Conservation (phyloP, 2,888 invertebrate genomes). For the Phragmatobia fuliginosa region DNA sequence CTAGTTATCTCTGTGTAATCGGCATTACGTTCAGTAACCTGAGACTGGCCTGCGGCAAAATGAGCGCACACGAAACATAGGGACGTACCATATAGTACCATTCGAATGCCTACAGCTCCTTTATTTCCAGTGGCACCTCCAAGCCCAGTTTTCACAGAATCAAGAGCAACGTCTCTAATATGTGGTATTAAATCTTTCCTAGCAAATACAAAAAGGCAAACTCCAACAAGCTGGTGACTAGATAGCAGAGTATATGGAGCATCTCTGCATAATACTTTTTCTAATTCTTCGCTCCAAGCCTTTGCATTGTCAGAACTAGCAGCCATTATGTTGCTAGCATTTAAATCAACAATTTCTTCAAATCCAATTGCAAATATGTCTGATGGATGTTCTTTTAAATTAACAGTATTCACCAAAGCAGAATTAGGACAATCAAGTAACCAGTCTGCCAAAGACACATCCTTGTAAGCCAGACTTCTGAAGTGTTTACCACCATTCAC, state of each 20-base stretch:
- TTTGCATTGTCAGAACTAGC: constrained; percentile 96
- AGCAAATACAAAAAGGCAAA: constrained; percentile 98
- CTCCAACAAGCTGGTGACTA: constrained; percentile 98
- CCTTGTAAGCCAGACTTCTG: constrained; percentile 97
- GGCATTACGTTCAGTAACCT: constrained; percentile 97
- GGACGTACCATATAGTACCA: constrained; percentile 96
- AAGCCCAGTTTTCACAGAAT: constrained; percentile 98
- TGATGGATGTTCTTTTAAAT: constrained; percentile 88
- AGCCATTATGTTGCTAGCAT: constrained; percentile 99
- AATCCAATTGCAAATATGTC: constrained; percentile 99
- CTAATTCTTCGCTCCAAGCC: constrained; percentile 98
- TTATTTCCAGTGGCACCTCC: constrained; percentile 99
- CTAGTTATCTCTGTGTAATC: constrained; percentile 98
- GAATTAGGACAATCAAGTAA: constrained; percentile 92
- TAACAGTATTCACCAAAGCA: constrained; percentile 78
- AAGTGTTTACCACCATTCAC: constrained; percentile 99
- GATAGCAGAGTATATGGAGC: constrained; percentile 95
- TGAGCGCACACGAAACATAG: constrained; percentile 99
- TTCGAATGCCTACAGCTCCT: constrained; percentile 97
- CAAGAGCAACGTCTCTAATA: constrained; percentile 97
- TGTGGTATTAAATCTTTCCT: constrained; percentile 95
- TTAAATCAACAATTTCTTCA: constrained; percentile 99
- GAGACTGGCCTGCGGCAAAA: constrained; percentile 99
- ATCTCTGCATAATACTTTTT: constrained; percentile 96
- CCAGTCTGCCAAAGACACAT: constrained; percentile 95